Evolutionary conservation across 2,888 invertebrate genomes (phyloP).

Genomic region (Pammene aurita): DNA sequence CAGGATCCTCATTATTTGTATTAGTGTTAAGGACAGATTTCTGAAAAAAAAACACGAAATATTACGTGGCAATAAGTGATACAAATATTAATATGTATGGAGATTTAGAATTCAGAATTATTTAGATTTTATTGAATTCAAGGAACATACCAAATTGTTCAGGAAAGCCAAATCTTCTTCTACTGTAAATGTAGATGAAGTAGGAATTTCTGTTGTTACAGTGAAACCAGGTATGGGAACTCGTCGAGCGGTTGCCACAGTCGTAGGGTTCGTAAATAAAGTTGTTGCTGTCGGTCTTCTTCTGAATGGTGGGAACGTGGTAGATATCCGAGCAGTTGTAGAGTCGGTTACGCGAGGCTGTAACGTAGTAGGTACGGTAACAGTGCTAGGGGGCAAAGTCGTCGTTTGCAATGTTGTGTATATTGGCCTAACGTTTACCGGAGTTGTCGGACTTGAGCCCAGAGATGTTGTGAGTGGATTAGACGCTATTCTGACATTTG

Average conservation of each 20-base stretch:
- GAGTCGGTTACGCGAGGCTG: conserved; percentile 55
- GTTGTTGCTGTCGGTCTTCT: conserved; percentile 60
- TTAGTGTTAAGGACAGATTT: conserved; percentile 75
- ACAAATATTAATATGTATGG: not conserved
- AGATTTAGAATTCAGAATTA: too few relatives aligned
- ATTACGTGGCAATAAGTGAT: not conserved
- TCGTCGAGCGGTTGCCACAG: conserved; percentile 54
- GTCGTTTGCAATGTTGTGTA: conserved; percentile 60
- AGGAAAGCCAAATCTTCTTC: conserved; percentile 84
- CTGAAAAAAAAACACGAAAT: conserved; percentile 57
- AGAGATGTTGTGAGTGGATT: conserved; percentile 70
- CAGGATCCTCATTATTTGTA: conserved; percentile 68
- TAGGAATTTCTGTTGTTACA: conserved; percentile 71
- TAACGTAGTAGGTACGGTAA: conserved; percentile 61
- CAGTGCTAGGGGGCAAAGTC: conserved; percentile 61
- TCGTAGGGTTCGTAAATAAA: conserved; percentile 51
- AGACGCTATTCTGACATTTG: conserved; percentile 74
- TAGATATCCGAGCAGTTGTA: conserved; percentile 69
- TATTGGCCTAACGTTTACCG: conserved; percentile 66
- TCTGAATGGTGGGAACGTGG: conserved; percentile 67
- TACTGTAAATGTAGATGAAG: conserved; percentile 77
- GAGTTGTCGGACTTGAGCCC: conserved; percentile 70
- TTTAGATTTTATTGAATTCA: too few relatives aligned
- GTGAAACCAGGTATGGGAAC: conserved; percentile 55
- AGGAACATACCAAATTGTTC: conserved; percentile 81